These are phyloP conservation scores for Rhodophaea formosa DNA, from an alignment of 2,888 invertebrate species.

Conservation along the genomic window DNA sequence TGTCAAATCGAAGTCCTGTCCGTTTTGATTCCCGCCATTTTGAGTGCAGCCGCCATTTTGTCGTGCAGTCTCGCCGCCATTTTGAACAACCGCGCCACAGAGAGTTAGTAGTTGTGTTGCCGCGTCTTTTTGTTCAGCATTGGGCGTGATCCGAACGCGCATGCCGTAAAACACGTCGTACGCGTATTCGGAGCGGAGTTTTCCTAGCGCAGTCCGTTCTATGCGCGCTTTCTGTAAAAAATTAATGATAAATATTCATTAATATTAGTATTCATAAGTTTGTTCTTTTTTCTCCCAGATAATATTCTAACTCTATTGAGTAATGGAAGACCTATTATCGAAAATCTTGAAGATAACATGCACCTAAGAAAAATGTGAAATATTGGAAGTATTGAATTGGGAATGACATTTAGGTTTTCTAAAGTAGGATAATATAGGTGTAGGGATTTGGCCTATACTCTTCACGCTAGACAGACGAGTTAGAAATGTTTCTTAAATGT, in stretches of 20 bases:
- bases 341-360: no score
- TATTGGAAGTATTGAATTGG: no score
- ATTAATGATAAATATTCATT: neutral
- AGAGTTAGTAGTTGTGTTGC: slow-evolving; percentile 48
- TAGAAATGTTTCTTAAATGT: no score
- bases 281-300: no score
- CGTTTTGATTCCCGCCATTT: slow-evolving; percentile 27
- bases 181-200: slow-evolving; percentile 52
- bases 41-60: slow-evolving; percentile 20
- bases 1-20: slow-evolving; percentile 42
- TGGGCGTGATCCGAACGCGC: slow-evolving; percentile 42
- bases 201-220: slow-evolving; percentile 56
- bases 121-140: slow-evolving; percentile 50
- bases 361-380: no score
- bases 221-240: slow-evolving; percentile 60
- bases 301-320: no score
- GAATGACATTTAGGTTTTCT: no score
- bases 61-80: neutral
- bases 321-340: no score
- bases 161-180: slow-evolving; percentile 65
- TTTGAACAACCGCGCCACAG: slow-evolving; percentile 52
- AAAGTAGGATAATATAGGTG: no score
- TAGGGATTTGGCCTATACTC: no score
- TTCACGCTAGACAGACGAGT: no score
- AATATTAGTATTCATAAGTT: no score